These are phyloP conservation scores for Pitangus sulphuratus DNA, from an alignment of 2,797 vertebrate genomes.

Conservation along the genomic window DNA sequence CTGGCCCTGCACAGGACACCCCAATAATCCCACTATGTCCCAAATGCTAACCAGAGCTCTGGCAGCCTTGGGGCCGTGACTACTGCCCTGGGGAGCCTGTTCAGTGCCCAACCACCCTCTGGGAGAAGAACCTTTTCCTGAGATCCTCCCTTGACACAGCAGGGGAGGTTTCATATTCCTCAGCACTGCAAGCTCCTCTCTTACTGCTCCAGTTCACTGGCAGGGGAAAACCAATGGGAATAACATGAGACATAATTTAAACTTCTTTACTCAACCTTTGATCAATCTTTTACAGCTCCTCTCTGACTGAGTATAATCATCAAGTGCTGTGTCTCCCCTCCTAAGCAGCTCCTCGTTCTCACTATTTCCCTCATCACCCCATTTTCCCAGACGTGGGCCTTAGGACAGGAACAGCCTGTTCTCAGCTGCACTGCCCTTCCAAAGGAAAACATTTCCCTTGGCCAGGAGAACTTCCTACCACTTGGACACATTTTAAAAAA, in stretches of 20 bases:
- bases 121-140: background rate
- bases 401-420: background rate
- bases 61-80: too few species aligned
- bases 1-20: accelerated
- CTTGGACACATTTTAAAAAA: background rate
- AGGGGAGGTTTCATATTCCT: background rate
- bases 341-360: background rate
- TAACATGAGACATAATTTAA: background rate
- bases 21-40: background rate
- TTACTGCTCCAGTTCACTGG: background rate
- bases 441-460: background rate
- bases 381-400: background rate
- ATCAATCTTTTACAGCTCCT: background rate
- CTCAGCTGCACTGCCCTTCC: background rate
- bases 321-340: background rate
- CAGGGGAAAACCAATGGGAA: background rate
- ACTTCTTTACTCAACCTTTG: background rate
- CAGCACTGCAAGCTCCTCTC: background rate
- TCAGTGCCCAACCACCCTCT: background rate
- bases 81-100: too few species aligned
- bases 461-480: background rate
- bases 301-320: background rate
- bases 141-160: background rate
- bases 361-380: background rate
- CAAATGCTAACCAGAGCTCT: accelerated